Evolutionary conservation across 2,888 invertebrate genomes (phyloP).

Genomic region (Phasia obesa): DNA sequence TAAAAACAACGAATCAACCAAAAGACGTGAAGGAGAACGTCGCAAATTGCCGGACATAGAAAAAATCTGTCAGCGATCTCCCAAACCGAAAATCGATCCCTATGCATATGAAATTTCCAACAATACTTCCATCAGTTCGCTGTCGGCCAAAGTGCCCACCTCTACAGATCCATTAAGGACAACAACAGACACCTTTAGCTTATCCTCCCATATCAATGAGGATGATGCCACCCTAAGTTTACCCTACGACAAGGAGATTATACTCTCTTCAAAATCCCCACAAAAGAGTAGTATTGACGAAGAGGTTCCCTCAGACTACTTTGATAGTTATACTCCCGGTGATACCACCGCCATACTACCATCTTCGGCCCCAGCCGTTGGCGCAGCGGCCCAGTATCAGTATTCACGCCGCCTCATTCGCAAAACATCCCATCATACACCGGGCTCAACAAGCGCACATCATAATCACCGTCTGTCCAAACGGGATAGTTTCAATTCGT

Average conservation of each 20-base stretch:
- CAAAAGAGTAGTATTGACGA: slow-evolving; percentile 73
- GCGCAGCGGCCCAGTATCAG: slow-evolving; percentile 79
- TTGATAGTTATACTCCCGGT: slow-evolving; percentile 78
- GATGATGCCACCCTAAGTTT: slow-evolving; percentile 57
- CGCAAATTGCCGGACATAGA: slow-evolving; percentile 81
- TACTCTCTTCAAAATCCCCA: slow-evolving; percentile 45
- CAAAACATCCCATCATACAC: slow-evolving; percentile 77
- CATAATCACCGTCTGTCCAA: slow-evolving; percentile 73
- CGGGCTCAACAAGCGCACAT: slow-evolving; percentile 64
- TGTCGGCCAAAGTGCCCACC: slow-evolving; percentile 60
- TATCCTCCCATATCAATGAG: slow-evolving; percentile 74
- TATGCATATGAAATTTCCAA: slow-evolving; percentile 74
- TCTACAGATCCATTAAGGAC: slow-evolving; percentile 69
- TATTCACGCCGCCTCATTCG: slow-evolving; percentile 79
- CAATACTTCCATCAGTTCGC: slow-evolving; percentile 71
- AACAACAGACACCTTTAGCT: slow-evolving; percentile 75
- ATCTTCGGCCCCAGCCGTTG: slow-evolving; percentile 67
- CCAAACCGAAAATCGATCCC: slow-evolving; percentile 77
- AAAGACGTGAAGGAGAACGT: slow-evolving; percentile 76
- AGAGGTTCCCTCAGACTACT: slow-evolving; percentile 78
- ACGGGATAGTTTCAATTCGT: slow-evolving; percentile 81
- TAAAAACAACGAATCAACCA: slow-evolving; percentile 76
- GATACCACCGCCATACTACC: slow-evolving; percentile 70
- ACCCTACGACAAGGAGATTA: slow-evolving; percentile 66
- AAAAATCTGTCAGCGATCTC: slow-evolving; percentile 80